phyloP scores from a whole-genome alignment of 2,888 invertebrate species.

The Incurvaria masculella region DNA sequence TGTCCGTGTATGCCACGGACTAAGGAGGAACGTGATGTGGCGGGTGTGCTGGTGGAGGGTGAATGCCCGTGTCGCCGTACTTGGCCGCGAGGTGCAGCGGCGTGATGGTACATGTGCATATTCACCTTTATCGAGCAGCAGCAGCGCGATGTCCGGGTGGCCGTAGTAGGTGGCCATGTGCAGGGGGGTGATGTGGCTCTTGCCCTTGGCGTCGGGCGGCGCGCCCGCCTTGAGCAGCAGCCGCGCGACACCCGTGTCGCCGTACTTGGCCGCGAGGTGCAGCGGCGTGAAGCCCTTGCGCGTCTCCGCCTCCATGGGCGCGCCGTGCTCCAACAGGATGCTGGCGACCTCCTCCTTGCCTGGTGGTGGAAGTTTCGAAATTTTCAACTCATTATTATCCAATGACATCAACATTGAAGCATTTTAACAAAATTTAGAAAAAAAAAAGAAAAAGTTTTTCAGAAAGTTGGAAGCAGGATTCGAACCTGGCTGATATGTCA shows the following conservation, averaged over 20 bases:
- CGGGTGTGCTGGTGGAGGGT: no score
- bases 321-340: conserved; percentile 87
- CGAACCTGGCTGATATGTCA: no score
- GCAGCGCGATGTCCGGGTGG: conserved; percentile 83
- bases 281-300: conserved; percentile 97
- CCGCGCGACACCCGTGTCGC: conserved; percentile 86
- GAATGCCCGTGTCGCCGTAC: conserved; percentile 93
- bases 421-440: no score
- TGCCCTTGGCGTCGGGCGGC: conserved; percentile 86
- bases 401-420: no score
- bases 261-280: conserved; percentile 96
- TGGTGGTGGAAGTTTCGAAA: conserved; percentile 16
- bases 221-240: conserved; percentile 86
- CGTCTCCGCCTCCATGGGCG: conserved; percentile 86
- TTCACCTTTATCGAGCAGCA: conserved; percentile 82
- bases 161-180: conserved; percentile 98
- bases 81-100: conserved; percentile 96
- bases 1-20: no score
- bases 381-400: no score
- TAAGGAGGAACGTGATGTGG: no score
- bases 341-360: conserved; percentile 86
- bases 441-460: no score
- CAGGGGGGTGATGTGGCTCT: conserved; percentile 92
- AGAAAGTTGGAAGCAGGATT: no score
- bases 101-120: conserved; percentile 56